Base-by-base conservation (phyloP, 2,113 vertebrate species). In the Sorex fumeus region DNA sequence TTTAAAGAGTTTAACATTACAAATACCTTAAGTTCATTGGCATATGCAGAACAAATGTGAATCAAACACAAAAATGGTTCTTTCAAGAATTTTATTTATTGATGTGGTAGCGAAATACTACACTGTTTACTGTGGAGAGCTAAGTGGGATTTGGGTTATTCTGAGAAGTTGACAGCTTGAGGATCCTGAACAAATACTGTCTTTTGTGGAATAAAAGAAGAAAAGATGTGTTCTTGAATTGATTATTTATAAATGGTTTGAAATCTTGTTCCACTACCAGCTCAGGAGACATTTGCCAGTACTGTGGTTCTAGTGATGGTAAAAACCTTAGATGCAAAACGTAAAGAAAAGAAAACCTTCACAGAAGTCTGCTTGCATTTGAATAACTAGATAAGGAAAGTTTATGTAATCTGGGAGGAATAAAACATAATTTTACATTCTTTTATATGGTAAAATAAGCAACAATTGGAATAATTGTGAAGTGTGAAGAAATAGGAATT, bases 1-100 rank as follows among this genome's bases (percentile, higher is more conserved):
- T 90, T 91, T 95, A 70, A 13, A 94, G 92, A 84, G 95, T 6
- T 40, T 80, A 96, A 45, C 88, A 7, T 70, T 30, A 76, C 0
- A 96, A 96, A 97, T 97, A 97, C 97, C 96, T 96, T 96, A 92
- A 93, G 94, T 97, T 97, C 95, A 85, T 95, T 60, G 97, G 97
- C 97, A 98, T 98, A 95, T 98, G 97, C 96, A 94, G 97, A 98
- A 96, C 98, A 98, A 98, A 98, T 98, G 98, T 97, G 97, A 97
- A 95, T 97, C 95, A 96, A 98, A 96, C 96, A 87, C 92, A 82
- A 47, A 83, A 96, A 92, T 97, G 96, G 97, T 97, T 97, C 96
- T 96, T 97, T 94, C 93, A 97, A 96, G 97, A 97, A 97, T 97
- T 94, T 88, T 93, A 89, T 96, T 96, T 93, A 95, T 98, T 98